Evolutionary conservation across 2,888 invertebrate genomes (phyloP), one percentile per base, ranked within the genome.

Genomic region (Drosophila mulleri): DNA sequence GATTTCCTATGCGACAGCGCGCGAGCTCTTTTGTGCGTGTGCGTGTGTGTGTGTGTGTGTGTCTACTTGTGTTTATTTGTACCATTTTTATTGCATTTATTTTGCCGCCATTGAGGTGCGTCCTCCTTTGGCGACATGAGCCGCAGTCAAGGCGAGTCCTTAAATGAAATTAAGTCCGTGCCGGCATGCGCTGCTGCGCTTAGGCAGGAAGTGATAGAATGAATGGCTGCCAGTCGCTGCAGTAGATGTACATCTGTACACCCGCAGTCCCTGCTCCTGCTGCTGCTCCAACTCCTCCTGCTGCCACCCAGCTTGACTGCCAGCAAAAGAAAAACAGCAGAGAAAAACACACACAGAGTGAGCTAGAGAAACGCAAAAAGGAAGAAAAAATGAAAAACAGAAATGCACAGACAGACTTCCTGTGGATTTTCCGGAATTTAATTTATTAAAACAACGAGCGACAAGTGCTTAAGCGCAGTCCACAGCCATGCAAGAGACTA

Each of bases 351-450:
- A 32, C n/a, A 69, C 35, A 32, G 9, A 61, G 23, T 26, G n/a
- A 69, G 47, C 39, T 14, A 63, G 12, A 32, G 39, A 54, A 18
- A 39, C 47, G 39, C 29, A 48, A 29, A 48, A 53, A 23, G 11
- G 35, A 20, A 29, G 16, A n/a, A 58, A 35, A 32, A 58, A 23
- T 4, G 26, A 47, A 53, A 50, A 61, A 66, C 72, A 82, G 52
- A 70, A 75, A 70, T 82, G 82, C 80, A 89, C 91, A 90, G 92
- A 91, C 92, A 85, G 92, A 90, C 91, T 92, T 92, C 91, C 92
- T 90, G 92, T 84, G 92, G 92, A 91, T 92, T 92, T 90, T 86
- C 90, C 92, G 83, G 90, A 91, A 92, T 91, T 92, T 92, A 91
- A 91, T 92, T 92, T 92, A 91, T 91, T 91, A 91, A 92, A 92